Percentiles rank a stretch among this genome's conserved stretches.
phyloP scores from a whole-genome alignment of 1,140 invertebrate species.

The Zaprionus nigranus region DNA sequence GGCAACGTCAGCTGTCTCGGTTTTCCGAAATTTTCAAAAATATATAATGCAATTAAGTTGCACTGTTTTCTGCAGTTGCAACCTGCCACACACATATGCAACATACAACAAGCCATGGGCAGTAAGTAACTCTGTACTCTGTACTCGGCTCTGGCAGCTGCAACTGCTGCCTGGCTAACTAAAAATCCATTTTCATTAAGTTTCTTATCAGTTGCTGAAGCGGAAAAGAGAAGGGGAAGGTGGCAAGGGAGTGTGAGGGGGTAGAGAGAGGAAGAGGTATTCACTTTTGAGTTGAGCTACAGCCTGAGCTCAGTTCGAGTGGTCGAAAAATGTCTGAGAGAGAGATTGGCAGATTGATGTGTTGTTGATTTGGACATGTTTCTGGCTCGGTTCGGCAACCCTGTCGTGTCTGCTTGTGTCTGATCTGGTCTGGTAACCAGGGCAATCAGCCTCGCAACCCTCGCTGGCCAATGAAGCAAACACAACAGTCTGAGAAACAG shows the following conservation, averaged over 20 bases:
- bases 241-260: not conserved
- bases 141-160: not conserved
- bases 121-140: not conserved
- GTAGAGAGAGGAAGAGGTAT: not conserved
- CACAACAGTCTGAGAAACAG: conserved; percentile 31
- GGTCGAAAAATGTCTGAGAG: conserved; percentile 9
- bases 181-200: conserved; percentile 73
- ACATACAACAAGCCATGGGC: not conserved
- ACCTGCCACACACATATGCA: not conserved
- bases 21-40: not conserved
- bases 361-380: conserved; percentile 34
- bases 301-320: not conserved
- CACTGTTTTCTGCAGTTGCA: not conserved
- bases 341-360: conserved; percentile 42
- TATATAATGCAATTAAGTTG: not conserved
- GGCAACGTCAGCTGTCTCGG: not conserved
- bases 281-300: conserved; percentile 20
- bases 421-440: conserved; percentile 23
- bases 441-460: conserved; percentile 36
- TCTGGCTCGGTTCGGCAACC: not conserved
- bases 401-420: conserved; percentile 2
- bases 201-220: conserved; percentile 18
- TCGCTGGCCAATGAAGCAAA: conserved; percentile 30
- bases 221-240: not conserved
- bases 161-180: conserved; percentile 29